Conservation (phyloP, 2,888 invertebrate species). For the Psylliodes chrysocephalus region DNA sequence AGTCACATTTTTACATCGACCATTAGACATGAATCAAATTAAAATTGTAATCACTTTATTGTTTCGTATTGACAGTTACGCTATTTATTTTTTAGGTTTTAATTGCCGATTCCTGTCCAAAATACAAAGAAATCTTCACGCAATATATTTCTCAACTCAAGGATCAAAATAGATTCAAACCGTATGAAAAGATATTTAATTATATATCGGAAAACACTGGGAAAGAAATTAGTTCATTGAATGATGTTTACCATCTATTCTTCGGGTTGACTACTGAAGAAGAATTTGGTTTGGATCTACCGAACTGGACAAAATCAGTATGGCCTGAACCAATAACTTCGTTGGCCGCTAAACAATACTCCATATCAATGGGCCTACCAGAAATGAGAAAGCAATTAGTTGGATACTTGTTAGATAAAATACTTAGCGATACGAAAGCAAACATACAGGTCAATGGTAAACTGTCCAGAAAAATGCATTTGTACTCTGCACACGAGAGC, state of each 20-base stretch:
- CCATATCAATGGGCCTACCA: conserved; percentile 55
- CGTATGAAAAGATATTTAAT: conserved; percentile 64
- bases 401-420: conserved; percentile 48
- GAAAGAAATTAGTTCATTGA: conserved; percentile 65
- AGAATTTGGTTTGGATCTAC: conserved; percentile 58
- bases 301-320: conserved; percentile 61
- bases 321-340: conserved; percentile 57
- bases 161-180: conserved; percentile 62
- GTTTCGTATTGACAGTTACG: no score
- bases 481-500: conserved; percentile 53
- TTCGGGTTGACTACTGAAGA: conserved; percentile 72
- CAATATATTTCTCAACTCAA: conserved; percentile 53
- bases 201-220: conserved; percentile 67
- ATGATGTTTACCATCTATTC: conserved; percentile 70
- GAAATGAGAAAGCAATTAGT: conserved; percentile 35
- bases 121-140: conserved; percentile 46
- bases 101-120: conserved; percentile 46
- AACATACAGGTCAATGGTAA: conserved; percentile 42
- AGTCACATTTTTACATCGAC: conserved; percentile 4
- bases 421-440: conserved; percentile 44
- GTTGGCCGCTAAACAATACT: conserved; percentile 58
- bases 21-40: background rate
- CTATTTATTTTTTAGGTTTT: conserved; percentile 39
- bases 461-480: conserved; percentile 46
- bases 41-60: no score